Conservation (phyloP, 2,888 invertebrate species). For the Nudaria mundana region DNA sequence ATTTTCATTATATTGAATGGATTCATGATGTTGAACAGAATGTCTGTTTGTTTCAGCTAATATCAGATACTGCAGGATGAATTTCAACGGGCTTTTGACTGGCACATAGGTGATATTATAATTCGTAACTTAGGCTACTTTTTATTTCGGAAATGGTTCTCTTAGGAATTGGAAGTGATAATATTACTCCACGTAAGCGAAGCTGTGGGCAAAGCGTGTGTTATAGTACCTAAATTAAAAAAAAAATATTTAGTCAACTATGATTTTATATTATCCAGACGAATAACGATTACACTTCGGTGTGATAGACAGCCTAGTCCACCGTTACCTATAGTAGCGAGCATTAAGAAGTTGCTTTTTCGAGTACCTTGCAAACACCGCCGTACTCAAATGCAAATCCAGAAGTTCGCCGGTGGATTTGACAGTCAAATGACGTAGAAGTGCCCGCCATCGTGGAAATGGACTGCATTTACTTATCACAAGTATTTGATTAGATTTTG, state of each 20-base stretch:
- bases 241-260: not conserved
- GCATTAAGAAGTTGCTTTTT: conserved; percentile 59
- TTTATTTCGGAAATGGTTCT: too few relatives aligned
- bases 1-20: too few relatives aligned
- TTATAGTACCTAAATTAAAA: too few relatives aligned
- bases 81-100: too few relatives aligned
- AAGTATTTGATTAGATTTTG: conserved; percentile 39
- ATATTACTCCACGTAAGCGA: too few relatives aligned
- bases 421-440: conserved; percentile 39
- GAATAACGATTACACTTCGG: conserved; percentile 12
- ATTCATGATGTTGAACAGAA: too few relatives aligned
- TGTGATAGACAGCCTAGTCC: conserved; percentile 32
- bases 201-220: too few relatives aligned
- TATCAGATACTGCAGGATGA: too few relatives aligned
- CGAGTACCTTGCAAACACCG: conserved; percentile 45
- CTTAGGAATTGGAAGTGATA: too few relatives aligned
- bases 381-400: conserved; percentile 39
- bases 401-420: conserved; percentile 31
- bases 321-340: conserved; percentile 23
- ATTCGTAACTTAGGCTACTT: too few relatives aligned
- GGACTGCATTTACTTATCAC: conserved; percentile 42
- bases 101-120: too few relatives aligned
- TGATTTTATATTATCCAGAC: not conserved
- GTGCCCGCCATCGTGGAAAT: conserved; percentile 43
- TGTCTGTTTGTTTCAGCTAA: too few relatives aligned